Evolutionary conservation across 2,113 vertebrate species (phyloP), one percentile per base, ranked within the genome.

Genomic region (Hipposideros armiger): DNA sequence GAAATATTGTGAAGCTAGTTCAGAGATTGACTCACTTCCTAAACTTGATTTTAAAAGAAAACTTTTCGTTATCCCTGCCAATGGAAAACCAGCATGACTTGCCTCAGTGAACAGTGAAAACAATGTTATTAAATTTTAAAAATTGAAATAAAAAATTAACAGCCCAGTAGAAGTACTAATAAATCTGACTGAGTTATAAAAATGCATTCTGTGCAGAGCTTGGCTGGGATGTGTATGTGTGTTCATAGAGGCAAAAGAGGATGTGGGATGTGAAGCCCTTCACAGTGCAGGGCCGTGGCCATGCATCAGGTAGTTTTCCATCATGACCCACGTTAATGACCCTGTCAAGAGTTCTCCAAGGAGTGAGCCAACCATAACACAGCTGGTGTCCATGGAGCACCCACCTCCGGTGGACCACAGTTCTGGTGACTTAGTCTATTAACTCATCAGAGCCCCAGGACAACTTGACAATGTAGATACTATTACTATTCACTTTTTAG

Each of bases 121-220:
- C 56, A 52, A 40, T 70, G 86, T 70, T 96, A 89, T 95, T 95
- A 96, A 66, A 97, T 42, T 95, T 96, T 94, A 16, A 58, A 70
- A 90, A 87, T 4, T 66, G 52, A 80, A 80, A 90, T 92, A 96
- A 97, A 97, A 95, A 92, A 89, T 96, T 93, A 97, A 95, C 62
- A 78, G 54, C n/a, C 60, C 28, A n/a, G 26, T 64, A n/a, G 32
- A 84, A 42, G 5, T 42, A 64, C 50, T 52, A 77, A 92, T 96
- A 94, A 96, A 95, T 82, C 54, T 64, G 58, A 62, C 22, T 60
- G 80, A 91, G 77, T 87, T 91, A 54, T 40, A 78, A 78, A 91
- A 81, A 94, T 67, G 88, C 36, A 30, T 60, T 67, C 81, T 66
- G 40, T 32, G 47, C 81, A 45, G 28, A 58, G 52, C 36, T 36